Evolutionary conservation across 2,888 invertebrate genomes (phyloP).

Genomic region (Xylota sylvarum): DNA sequence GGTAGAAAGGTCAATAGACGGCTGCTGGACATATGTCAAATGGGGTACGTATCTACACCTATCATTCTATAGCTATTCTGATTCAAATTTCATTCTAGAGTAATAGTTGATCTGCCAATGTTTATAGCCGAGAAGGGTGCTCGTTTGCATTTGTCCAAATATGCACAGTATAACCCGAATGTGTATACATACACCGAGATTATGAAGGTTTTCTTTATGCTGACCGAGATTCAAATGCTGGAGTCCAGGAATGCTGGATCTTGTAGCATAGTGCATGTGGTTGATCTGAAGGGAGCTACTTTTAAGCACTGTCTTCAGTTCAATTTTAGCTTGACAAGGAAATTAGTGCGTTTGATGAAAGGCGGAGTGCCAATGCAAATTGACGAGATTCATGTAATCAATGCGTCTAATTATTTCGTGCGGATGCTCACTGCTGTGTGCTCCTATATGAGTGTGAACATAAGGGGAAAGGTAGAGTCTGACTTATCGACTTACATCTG

Average conservation of each 20-base stretch:
- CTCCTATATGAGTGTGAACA: constrained; percentile 8
- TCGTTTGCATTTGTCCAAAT: constrained; percentile 36
- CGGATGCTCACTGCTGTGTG: constrained; percentile 2
- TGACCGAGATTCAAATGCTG: constrained; percentile 86
- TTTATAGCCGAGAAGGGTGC: not conserved
- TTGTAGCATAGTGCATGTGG: constrained; percentile 19
- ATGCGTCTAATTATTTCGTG: constrained; percentile 28
- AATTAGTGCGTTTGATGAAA: constrained; percentile 11
- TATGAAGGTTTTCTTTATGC: constrained; percentile 86
- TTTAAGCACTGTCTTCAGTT: constrained; percentile 40
- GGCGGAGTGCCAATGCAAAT: constrained; percentile 25
- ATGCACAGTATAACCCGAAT: constrained; percentile 82
- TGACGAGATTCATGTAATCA: constrained; percentile 41
- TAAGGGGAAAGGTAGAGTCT: constrained; percentile 26
- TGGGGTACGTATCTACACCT: constrained; percentile 20
- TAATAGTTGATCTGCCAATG: constrained; percentile 15
- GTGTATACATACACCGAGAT: constrained; percentile 84
- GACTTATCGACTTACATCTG: no score
- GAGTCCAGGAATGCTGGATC: constrained; percentile 80
- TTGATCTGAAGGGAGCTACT: constrained; percentile 32
- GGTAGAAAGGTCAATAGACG: constrained; percentile 13
- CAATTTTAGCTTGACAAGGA: constrained; percentile 7
- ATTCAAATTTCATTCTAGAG: not conserved
- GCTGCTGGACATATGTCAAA: constrained; percentile 32
- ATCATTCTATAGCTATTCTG: no score